These are phyloP conservation scores for Perca flavescens DNA, from an alignment of 2,113 vertebrate species.

Conservation along the genomic window DNA sequence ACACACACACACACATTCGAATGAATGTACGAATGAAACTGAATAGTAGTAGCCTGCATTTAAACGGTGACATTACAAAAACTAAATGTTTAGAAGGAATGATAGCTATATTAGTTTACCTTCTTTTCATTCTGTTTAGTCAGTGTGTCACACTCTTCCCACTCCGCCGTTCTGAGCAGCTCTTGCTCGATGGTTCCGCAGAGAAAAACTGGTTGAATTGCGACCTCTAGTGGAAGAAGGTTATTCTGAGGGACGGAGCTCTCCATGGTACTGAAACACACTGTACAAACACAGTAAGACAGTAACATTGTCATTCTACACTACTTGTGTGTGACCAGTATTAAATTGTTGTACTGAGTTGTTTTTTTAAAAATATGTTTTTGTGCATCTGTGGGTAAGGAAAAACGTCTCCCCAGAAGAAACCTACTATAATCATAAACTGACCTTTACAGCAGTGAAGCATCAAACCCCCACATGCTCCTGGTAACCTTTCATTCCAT, in stretches of 20 bases:
- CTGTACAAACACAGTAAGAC: too few species aligned
- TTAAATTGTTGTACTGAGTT: neutral
- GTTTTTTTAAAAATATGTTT: neutral
- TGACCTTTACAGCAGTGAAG: slow-evolving; percentile 48
- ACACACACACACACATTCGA: too few species aligned
- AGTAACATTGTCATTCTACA: neutral
- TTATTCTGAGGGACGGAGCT: slow-evolving; percentile 44
- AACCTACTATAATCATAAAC: neutral
- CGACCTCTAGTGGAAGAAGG: slow-evolving; percentile 64
- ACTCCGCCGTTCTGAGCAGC: slow-evolving; percentile 16
- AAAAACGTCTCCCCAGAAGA: slow-evolving; percentile 1
- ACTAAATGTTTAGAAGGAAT: neutral
- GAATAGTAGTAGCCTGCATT: neutral
- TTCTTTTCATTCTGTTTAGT: slow-evolving; percentile 2
- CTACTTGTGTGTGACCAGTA: neutral
- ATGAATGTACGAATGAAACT: neutral
- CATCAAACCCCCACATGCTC: slow-evolving; percentile 31
- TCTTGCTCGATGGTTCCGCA: slow-evolving; percentile 59
- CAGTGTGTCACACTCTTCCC: slow-evolving; percentile 54
- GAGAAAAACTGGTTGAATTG: slow-evolving; percentile 9
- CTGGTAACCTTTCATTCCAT: slow-evolving; percentile 48
- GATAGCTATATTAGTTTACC: slow-evolving; percentile 41
- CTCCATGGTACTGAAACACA: slow-evolving; percentile 72
- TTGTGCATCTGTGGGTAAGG: neutral
- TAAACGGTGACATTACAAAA: neutral